These are phyloP conservation scores for Chromis chromis DNA, from an alignment of 2,797 vertebrate genomes.

Conservation along the genomic window DNA sequence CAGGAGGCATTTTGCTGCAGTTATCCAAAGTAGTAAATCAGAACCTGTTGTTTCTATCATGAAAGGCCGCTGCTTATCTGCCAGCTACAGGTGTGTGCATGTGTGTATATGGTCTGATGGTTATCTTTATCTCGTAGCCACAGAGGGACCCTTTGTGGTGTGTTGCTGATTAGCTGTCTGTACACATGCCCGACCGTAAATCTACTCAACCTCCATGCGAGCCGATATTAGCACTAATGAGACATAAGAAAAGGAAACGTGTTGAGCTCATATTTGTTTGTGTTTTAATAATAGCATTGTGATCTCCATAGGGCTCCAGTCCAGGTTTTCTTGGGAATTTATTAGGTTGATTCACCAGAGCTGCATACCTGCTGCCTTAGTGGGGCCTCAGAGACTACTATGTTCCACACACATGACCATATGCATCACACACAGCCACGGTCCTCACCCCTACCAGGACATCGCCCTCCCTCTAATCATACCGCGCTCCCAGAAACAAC, in stretches of 20 bases:
- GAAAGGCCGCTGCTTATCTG: slow-evolving; percentile 77
- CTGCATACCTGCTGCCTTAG: slow-evolving; percentile 50
- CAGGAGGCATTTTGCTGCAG: slow-evolving; percentile 77
- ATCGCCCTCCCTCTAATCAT: slow-evolving; percentile 54
- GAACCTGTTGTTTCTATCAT: slow-evolving; percentile 79
- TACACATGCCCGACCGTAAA: slow-evolving; percentile 71
- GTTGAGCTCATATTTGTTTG: slow-evolving; percentile 36
- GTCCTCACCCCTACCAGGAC: slow-evolving; percentile 37
- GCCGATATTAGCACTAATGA: slow-evolving; percentile 76
- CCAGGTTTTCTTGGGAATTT: slow-evolving; percentile 62
- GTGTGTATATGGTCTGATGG: slow-evolving; percentile 58
- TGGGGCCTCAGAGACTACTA: slow-evolving; percentile 37
- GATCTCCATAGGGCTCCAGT: slow-evolving; percentile 51
- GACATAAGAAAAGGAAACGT: slow-evolving; percentile 57
- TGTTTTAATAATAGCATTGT: slow-evolving; percentile 48
- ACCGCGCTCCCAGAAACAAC: slow-evolving; percentile 30
- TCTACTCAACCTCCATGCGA: slow-evolving; percentile 55
- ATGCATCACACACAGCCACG: slow-evolving; percentile 54
- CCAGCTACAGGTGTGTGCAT: slow-evolving; percentile 73
- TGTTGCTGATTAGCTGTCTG: slow-evolving; percentile 74
- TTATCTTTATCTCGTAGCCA: slow-evolving; percentile 77
- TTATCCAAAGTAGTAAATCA: slow-evolving; percentile 84
- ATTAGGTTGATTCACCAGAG: slow-evolving; percentile 52
- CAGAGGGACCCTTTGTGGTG: slow-evolving; percentile 69
- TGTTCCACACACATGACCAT: slow-evolving; percentile 28